A percentile compares a stretch with the other conserved stretches of the same genome.
Evolutionary conservation across 2,113 vertebrate species (phyloP).

Genomic region (Pipa parva): DNA sequence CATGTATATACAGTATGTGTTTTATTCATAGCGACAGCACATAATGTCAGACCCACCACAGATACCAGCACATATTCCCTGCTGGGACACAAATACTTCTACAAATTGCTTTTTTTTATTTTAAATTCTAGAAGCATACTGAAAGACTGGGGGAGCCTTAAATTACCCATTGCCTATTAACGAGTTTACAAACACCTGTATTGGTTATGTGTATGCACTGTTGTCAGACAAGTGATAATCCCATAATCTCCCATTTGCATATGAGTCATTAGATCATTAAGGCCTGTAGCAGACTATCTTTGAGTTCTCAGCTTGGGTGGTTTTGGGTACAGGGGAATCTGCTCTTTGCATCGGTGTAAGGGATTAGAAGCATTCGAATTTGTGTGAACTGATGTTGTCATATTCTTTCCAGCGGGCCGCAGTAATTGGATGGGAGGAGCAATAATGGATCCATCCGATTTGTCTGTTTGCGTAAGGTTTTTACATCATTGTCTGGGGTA

Average conservation of each 20-base stretch:
- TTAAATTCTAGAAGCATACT: conserved; percentile 65
- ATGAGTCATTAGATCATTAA: conserved; percentile 77
- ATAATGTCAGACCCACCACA: conserved; percentile 82
- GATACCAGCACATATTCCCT: conserved; percentile 62
- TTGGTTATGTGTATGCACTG: conserved; percentile 73
- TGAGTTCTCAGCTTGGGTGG: conserved; percentile 82
- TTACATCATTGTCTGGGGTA: conserved; percentile 72
- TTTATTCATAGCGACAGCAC: conserved; percentile 15
- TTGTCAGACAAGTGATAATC: conserved; percentile 83
- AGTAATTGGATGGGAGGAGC: conserved; percentile 95
- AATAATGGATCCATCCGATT: conserved; percentile 80
- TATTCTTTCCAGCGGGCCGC: conserved; percentile 75
- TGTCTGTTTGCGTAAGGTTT: conserved; percentile 88
- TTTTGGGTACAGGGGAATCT: conserved; percentile 72
- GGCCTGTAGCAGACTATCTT: conserved; percentile 69
- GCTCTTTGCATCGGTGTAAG: conserved; percentile 81
- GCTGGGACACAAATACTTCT: conserved; percentile 50
- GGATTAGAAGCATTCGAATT: conserved; percentile 87
- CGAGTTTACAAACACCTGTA: conserved; percentile 92
- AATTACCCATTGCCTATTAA: conserved; percentile 77
- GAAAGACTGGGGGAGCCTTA: conserved; percentile 65
- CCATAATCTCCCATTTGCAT: conserved; percentile 91
- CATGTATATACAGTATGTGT: not conserved
- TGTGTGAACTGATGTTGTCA: conserved; percentile 78
- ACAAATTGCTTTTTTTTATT: conserved; percentile 77